Evolutionary conservation across 2,797 vertebrate genomes (phyloP).

Genomic region (Serranus cabrilla): DNA sequence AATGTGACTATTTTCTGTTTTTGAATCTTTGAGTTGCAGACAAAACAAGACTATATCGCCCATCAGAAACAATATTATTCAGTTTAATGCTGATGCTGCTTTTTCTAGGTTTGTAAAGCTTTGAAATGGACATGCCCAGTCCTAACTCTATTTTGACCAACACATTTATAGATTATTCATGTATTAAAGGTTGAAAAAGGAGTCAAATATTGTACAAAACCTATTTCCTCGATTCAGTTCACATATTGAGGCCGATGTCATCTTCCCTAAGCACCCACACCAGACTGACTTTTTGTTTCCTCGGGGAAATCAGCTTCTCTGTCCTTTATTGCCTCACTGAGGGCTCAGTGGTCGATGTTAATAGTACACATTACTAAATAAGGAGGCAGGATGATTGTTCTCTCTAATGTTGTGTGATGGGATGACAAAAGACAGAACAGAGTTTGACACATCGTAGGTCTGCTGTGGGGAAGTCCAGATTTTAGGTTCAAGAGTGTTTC

Average conservation of each 20-base stretch:
- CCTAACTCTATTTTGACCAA: conserved; percentile 3
- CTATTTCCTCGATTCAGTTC: conserved; percentile 8
- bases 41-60: background rate
- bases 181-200: conserved; percentile 34
- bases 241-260: conserved; percentile 33
- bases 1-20: too few relatives aligned
- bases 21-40: too few relatives aligned
- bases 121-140: conserved; percentile 13
- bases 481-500: background rate
- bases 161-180: conserved; percentile 32
- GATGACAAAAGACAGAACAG: conserved; percentile 14
- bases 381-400: conserved; percentile 17
- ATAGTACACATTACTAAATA: conserved; percentile 21
- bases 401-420: conserved; percentile 10
- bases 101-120: conserved; percentile 7
- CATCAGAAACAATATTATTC: background rate
- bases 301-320: conserved; percentile 38
- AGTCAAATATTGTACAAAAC: background rate
- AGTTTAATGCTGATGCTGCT: background rate
- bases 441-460: background rate
- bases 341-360: conserved; percentile 37
- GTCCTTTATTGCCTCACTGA: conserved; percentile 22
- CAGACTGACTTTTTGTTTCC: conserved; percentile 37
- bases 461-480: background rate
- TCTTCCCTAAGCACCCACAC: conserved; percentile 41